Evolutionary conservation across 2,797 vertebrate species (phyloP), one percentile per base, ranked within the genome.

Genomic region (Channa striata): DNA sequence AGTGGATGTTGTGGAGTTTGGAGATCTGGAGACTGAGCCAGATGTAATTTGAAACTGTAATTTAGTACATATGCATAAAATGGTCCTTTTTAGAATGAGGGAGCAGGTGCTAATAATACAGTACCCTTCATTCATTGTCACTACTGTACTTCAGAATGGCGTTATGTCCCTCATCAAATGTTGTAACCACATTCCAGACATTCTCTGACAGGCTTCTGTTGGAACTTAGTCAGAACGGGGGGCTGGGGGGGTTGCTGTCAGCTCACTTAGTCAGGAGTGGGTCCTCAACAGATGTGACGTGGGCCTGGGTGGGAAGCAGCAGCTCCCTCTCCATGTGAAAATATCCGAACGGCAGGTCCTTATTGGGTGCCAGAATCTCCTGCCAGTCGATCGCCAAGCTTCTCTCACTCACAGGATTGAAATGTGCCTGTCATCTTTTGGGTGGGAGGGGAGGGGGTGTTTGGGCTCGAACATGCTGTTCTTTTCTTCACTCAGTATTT

Each of bases 221-320:
- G 57, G 78, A 48, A 44, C 65, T 77, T 74, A 70, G 78, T 86
- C 87, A 85, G 69, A 87, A 74, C 40, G 52, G 44, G 72, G 56
- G 60, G 72, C 40, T 77, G 64, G 52, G 44, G 72, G 56, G 60
- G 72, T 40, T 77, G 64, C 80, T 82, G 86, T 88, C 77, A 76
- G 59, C 74, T 85, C 68, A 73, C 62, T 80, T 73, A 68, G 81
- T 87, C 82, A 84, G 81, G 61, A 89, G 74, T 78, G 54, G 76
- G 80, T 85, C 73, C 54, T 87, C 80, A 89, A 78, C 92, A 94
- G 91, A 90, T 92, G 91, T 92, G 88, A 89, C 70, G 87, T 91
- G 92, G 91, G 90, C 82, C 59, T 68, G 68, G 69, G 78, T 86
- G 75, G 81, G 72, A 87, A 87, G 81, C 77, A 78, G 83, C 84